These are phyloP conservation scores for Pelecanoides urinatrix DNA, from an alignment of 2,113 vertebrate genomes.

Conservation along the genomic window DNA sequence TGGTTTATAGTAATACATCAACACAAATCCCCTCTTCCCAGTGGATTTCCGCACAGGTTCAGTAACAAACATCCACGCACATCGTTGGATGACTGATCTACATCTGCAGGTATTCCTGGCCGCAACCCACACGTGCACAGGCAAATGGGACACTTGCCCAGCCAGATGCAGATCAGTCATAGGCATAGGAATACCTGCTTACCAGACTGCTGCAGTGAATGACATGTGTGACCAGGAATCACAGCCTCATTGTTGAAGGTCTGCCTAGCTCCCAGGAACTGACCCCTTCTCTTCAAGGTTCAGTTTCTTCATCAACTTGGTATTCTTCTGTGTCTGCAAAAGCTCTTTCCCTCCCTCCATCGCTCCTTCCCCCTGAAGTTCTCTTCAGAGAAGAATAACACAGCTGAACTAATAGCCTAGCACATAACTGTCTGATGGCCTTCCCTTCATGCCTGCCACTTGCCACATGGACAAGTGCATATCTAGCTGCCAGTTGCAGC, in stretches of 20 bases:
- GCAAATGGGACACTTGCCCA: neutral
- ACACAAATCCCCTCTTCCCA: neutral
- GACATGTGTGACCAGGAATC: neutral
- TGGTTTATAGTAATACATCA: neutral
- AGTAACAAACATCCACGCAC: neutral
- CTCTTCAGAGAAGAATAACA: neutral
- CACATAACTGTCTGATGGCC: neutral
- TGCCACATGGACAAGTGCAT: slow-evolving; percentile 20
- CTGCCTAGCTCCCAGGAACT: neutral
- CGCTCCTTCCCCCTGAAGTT: neutral
- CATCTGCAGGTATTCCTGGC: neutral
- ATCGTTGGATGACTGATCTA: neutral
- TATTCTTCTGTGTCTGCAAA: neutral
- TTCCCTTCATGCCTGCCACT: neutral
- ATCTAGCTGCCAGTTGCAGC: neutral
- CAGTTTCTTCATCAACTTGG: neutral
- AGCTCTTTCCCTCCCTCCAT: neutral
- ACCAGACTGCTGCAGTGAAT: neutral
- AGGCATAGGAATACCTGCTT: neutral
- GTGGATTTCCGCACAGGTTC: neutral
- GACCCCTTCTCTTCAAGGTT: neutral
- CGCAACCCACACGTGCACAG: neutral
- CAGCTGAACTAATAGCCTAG: neutral
- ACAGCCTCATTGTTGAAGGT: neutral
- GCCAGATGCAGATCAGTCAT: neutral